Evolutionary conservation across 92 coral and sea anemone genomes (phyloP).

Genomic region (Palythoa grandis): DNA sequence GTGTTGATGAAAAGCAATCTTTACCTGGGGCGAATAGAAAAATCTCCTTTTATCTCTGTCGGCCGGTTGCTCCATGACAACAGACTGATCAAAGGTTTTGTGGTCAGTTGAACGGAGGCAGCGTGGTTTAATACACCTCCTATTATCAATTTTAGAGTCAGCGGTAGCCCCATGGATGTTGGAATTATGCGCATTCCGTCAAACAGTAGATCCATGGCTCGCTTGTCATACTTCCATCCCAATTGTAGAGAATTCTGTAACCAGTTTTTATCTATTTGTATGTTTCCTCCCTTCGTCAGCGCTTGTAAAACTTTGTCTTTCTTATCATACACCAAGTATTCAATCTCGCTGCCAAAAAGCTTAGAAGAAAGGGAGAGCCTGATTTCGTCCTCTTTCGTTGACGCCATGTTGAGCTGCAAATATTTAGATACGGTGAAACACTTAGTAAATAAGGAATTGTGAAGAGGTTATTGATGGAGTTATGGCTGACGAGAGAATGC

Average conservation of each 20-base stretch:
- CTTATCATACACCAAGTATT: slow-evolving; percentile 49
- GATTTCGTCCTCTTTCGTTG: slow-evolving; percentile 41
- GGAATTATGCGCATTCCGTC: slow-evolving; percentile 57
- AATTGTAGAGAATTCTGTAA: slow-evolving; percentile 51
- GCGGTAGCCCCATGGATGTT: slow-evolving; percentile 58
- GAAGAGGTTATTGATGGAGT: not conserved
- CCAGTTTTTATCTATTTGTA: slow-evolving; percentile 61
- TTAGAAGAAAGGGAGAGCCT: slow-evolving; percentile 58
- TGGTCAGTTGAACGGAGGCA: slow-evolving; percentile 30
- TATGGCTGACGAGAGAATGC: not conserved
- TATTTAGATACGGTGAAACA: not conserved
- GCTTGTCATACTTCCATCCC: slow-evolving; percentile 54
- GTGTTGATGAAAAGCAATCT: not conserved
- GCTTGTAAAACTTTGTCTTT: slow-evolving; percentile 36
- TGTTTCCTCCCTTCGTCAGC: slow-evolving; percentile 47
- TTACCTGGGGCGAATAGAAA: slow-evolving; percentile 53
- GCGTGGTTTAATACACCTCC: slow-evolving; percentile 44
- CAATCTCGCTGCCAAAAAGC: slow-evolving; percentile 58
- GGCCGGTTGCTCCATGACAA: slow-evolving; percentile 51
- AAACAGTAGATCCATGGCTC: slow-evolving; percentile 57
- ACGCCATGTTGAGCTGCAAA: slow-evolving; percentile 44
- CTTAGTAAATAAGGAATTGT: not conserved
- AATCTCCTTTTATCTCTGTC: slow-evolving; percentile 42
- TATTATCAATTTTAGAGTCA: slow-evolving; percentile 42
- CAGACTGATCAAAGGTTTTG: slow-evolving; percentile 51